Evolutionary conservation across 2,113 vertebrate genomes (phyloP), one percentile per base, ranked within the genome.

Genomic region (Irena cyanogastra): DNA sequence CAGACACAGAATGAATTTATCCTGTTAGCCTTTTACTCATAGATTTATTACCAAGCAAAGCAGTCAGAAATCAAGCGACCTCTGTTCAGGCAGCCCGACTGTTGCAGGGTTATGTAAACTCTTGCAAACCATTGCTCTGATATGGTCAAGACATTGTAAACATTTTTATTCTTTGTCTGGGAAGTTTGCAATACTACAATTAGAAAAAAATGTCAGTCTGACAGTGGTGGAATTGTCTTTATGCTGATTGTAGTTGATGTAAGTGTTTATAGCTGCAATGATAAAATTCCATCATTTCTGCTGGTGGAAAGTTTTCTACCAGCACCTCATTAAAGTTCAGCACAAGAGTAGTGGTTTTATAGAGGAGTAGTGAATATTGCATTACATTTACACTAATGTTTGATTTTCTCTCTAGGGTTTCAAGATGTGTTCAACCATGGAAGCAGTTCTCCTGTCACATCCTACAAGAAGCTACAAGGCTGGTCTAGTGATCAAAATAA

Each of bases 401-500:
- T 18, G 12, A 49, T 89, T 94, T 77, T 76, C 95, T 97, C 85
- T 97, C 44, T 8, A 99, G 97, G 97, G 92, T 97, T 97, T 95
- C 81, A 69, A 83, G 97, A 97, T 56, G 94, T 97, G 63, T 81
- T 98, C 95, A 71, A 97, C 95, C 57, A 87, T 27, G 52, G 97
- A 97, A 89, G 87, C 89, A 61, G 71, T 57, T 70, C 87, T 66
- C 75, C 78, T 47, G 59, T 16, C 35, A 82, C 66, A 35, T 71
- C 90, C 82, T 94, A 96, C 86, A 96, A 37, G 80, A 93, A 83
- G 7, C 19, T 98, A 56, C 60, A 72, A 60, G 97, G 97, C 50
- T 98, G 98, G 98, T 97, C 93, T 82, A 98, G 98, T 16, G 99
- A 99, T 95, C 98, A 98, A 91, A 99, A 98, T 42, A 93, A 97